A percentile compares a stretch with the other conserved stretches of the same genome.
Evolutionary conservation across 1,140 invertebrate genomes (phyloP).

Genomic region (Bombus difficillimus): DNA sequence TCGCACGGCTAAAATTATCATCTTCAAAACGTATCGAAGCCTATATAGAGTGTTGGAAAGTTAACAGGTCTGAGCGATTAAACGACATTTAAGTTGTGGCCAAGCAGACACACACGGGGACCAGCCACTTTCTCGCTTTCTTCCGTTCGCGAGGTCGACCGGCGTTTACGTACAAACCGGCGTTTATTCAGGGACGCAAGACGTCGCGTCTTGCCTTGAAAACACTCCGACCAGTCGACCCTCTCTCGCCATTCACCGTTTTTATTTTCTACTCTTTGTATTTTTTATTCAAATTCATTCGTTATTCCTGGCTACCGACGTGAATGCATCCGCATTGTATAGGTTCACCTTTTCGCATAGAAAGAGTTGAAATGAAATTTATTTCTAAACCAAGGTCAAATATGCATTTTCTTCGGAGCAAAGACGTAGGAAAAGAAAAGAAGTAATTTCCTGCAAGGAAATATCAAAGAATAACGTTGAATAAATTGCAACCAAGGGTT

Average conservation of each 20-base stretch:
- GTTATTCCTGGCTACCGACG: conserved; percentile 9
- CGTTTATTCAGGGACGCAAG: conserved; percentile 70
- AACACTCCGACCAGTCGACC: conserved; percentile 57
- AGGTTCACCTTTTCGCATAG: not conserved
- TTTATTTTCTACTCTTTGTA: conserved; percentile 17
- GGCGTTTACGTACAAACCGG: conserved; percentile 36
- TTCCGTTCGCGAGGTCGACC: conserved; percentile 70
- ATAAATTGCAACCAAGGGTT: not conserved
- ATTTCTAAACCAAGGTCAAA: not conserved
- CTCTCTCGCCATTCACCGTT: conserved; percentile 36
- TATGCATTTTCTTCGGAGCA: rapidly evolving
- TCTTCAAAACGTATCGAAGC: conserved; percentile 9
- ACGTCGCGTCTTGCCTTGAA: conserved; percentile 62
- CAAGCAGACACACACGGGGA: conserved; percentile 25
- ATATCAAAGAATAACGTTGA: not conserved
- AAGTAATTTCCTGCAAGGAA: too few relatives aligned
- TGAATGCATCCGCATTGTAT: conserved; percentile 32
- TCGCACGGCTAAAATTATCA: not conserved
- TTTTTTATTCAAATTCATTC: conserved; percentile 22
- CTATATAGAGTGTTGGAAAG: conserved; percentile 48
- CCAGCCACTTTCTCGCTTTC: conserved; percentile 73
- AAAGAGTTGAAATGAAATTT: not conserved
- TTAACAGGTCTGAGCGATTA: conserved; percentile 44
- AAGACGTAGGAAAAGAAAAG: not conserved
- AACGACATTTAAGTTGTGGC: conserved; percentile 58